Percentiles rank a stretch among this genome's conserved stretches.
Evolutionary conservation across 2,888 invertebrate genomes (phyloP).

Genomic region (Athalia cordata): DNA sequence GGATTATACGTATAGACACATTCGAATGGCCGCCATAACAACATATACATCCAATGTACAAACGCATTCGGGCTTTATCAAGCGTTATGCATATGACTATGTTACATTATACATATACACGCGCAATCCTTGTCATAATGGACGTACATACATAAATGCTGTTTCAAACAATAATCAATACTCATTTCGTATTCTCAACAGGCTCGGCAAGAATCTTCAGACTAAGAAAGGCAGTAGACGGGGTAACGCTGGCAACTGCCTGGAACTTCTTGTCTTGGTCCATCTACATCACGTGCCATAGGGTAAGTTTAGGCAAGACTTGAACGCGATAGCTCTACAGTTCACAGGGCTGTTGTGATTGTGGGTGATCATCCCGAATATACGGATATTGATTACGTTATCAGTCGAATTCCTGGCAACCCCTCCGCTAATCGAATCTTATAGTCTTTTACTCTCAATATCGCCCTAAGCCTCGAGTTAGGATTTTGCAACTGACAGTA

Average conservation of each 20-base stretch:
- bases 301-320: conserved; percentile 66
- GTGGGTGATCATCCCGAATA: no score
- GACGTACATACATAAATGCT: background rate
- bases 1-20: no score
- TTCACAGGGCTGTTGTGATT: no score
- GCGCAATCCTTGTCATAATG: background rate
- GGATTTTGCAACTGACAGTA: no score
- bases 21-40: no score
- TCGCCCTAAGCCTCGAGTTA: no score
- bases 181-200: conserved; percentile 70
- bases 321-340: no score
- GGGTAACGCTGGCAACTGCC: conserved; percentile 88
- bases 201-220: conserved; percentile 88
- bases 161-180: conserved; percentile 51
- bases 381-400: no score
- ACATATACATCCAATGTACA: no score
- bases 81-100: background rate
- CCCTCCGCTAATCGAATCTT: no score
- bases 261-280: conserved; percentile 89
- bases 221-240: conserved; percentile 89
- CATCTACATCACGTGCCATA: conserved; percentile 92
- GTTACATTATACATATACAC: background rate
- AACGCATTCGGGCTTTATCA: background rate
- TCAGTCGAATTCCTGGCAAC: no score
- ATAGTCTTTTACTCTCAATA: no score